Conservation (phyloP, 1,140 invertebrate species). For the Heliconius congener region DNA sequence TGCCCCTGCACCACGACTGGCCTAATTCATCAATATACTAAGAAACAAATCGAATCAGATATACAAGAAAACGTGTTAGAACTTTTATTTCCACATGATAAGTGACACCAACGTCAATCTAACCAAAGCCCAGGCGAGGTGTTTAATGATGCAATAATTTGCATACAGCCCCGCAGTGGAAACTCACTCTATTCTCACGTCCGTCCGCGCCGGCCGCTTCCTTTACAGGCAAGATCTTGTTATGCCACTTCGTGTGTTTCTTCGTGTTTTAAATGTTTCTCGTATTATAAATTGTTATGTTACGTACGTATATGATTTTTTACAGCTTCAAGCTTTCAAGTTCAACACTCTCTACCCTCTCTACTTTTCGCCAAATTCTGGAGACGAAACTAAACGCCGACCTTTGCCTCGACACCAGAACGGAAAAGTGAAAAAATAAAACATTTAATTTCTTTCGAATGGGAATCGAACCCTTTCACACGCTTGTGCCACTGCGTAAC, state of each 20-base stretch:
- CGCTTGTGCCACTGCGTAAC: no score
- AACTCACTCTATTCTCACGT: slow-evolving; percentile 74
- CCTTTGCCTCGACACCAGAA: no score
- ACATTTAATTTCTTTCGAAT: no score
- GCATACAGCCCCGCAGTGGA: slow-evolving; percentile 66
- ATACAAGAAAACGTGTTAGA: slow-evolving; percentile 22
- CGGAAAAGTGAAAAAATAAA: no score
- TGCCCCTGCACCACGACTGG: no score
- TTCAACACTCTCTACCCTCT: no score
- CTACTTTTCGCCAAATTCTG: no score
- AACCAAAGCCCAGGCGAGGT: slow-evolving; percentile 67
- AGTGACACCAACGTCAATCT: slow-evolving; percentile 61
- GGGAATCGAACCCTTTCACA: no score
- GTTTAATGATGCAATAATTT: slow-evolving; percentile 81
- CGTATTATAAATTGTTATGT: not conserved
- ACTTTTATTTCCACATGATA: slow-evolving; percentile 37
- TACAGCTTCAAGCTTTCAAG: no score
- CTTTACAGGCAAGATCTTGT: slow-evolving; percentile 49
- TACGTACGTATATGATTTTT: not conserved
- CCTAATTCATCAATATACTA: not conserved
- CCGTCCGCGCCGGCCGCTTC: slow-evolving; percentile 51
- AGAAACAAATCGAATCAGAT: not conserved
- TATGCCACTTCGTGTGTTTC: slow-evolving; percentile 43
- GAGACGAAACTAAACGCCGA: no score
- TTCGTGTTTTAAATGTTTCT: slow-evolving; percentile 28